phyloP scores from a whole-genome alignment of 2,113 vertebrate species.

The Cephalophus harveyi region DNA sequence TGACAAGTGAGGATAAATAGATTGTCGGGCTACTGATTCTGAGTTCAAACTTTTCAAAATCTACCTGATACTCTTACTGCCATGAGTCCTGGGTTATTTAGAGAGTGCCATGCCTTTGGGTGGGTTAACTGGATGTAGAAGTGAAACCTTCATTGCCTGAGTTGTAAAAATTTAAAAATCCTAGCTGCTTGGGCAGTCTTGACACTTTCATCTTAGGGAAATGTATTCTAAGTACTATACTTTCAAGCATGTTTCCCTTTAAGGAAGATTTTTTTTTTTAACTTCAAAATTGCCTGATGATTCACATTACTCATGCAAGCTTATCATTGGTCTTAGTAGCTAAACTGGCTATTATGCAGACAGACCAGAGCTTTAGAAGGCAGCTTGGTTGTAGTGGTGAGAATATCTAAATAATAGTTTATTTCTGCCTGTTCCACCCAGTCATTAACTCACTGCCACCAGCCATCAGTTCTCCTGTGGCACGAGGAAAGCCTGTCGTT shows the following conservation, averaged over 20 bases:
- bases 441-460: slow-evolving; percentile 38
- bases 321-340: background rate
- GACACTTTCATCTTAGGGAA: background rate
- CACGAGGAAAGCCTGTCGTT: slow-evolving; percentile 18
- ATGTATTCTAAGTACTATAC: background rate
- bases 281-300: background rate
- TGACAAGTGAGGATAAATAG: slow-evolving; percentile 10
- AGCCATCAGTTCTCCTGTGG: background rate
- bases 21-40: background rate
- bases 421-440: background rate
- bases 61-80: background rate
- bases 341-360: slow-evolving; percentile 34
- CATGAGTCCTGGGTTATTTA: background rate
- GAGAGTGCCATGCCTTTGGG: background rate
- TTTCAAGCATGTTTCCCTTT: slow-evolving; percentile 10
- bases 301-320: background rate
- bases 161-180: background rate
- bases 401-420: slow-evolving; percentile 48
- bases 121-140: background rate
- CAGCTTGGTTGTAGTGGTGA: slow-evolving; percentile 18
- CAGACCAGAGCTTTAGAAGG: background rate
- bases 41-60: background rate
- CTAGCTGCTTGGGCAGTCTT: background rate
- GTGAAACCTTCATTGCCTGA: background rate
- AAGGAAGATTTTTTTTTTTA: background rate